These are phyloP conservation scores for Meriones psammophilus DNA, from an alignment of 2,797 vertebrate species.

Conservation along the genomic window DNA sequence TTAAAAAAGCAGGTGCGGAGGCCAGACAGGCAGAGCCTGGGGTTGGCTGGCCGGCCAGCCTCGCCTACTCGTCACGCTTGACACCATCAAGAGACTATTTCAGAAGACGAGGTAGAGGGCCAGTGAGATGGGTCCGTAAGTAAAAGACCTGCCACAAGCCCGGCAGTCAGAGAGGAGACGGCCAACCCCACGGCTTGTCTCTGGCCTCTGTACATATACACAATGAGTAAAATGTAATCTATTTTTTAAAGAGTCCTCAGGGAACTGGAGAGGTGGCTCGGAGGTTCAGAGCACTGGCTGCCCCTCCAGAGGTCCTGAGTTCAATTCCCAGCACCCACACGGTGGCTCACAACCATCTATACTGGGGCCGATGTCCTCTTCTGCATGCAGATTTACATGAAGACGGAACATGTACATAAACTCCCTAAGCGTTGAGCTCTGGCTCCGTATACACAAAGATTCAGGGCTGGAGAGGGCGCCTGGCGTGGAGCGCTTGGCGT, in stretches of 20 bases:
- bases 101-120: neutral
- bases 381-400: neutral
- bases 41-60: neutral
- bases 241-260: neutral
- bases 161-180: neutral
- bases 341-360: neutral
- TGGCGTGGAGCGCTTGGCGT: neutral
- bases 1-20: neutral
- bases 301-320: neutral
- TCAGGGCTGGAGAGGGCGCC: too few species aligned
- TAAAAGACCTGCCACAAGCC: neutral
- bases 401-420: neutral
- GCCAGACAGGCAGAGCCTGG: neutral
- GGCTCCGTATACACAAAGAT: neutral
- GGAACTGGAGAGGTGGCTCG: neutral
- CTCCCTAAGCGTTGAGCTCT: neutral
- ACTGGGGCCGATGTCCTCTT: neutral
- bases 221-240: neutral
- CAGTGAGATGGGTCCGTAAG: neutral
- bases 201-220: neutral
- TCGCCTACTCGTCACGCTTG: neutral
- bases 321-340: neutral
- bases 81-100: neutral
- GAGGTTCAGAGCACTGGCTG: neutral
- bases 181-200: neutral